Percentiles rank a stretch among this genome's conserved stretches.
These are phyloP conservation scores for Aulostomus chinensis DNA, from an alignment of 2,797 vertebrate genomes.

Conservation along the genomic window DNA sequence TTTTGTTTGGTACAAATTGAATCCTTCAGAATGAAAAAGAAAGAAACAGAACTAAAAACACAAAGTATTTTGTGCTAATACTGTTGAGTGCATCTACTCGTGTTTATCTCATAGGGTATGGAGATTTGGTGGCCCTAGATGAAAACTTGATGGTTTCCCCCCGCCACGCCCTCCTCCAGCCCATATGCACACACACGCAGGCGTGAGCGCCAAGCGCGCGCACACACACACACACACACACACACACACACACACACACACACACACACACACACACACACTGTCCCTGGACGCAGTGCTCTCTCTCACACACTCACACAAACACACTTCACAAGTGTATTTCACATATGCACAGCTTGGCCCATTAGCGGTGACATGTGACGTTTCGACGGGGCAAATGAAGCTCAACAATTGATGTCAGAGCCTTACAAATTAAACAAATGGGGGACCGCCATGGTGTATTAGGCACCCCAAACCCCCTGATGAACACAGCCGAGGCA, in stretches of 20 bases:
- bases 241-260: slow-evolving; percentile 29
- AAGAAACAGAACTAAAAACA: too few relatives aligned
- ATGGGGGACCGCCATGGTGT: slow-evolving; percentile 83
- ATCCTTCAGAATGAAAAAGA: too few relatives aligned
- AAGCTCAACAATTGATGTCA: slow-evolving; percentile 88
- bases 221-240: slow-evolving; percentile 9
- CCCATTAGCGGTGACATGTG: slow-evolving; percentile 84
- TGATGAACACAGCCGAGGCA: slow-evolving; percentile 77
- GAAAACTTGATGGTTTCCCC: slow-evolving; percentile 14
- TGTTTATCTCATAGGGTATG: background rate
- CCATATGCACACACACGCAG: slow-evolving; percentile 20
- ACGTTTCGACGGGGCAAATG: slow-evolving; percentile 83
- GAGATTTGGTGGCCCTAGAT: slow-evolving; percentile 2
- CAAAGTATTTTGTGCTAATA: too few relatives aligned
- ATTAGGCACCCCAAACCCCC: slow-evolving; percentile 82
- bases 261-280: slow-evolving; percentile 22
- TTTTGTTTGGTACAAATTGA: too few relatives aligned
- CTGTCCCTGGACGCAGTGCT: slow-evolving; percentile 3
- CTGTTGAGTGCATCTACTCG: background rate
- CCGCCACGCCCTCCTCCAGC: background rate
- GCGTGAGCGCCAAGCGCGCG: background rate
- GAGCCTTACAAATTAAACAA: slow-evolving; percentile 87
- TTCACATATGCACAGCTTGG: slow-evolving; percentile 66
- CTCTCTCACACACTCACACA: slow-evolving; percentile 18
- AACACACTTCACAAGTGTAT: slow-evolving; percentile 39